Base-by-base conservation (phyloP, 2,113 vertebrate species). In the Morone chrysops region DNA sequence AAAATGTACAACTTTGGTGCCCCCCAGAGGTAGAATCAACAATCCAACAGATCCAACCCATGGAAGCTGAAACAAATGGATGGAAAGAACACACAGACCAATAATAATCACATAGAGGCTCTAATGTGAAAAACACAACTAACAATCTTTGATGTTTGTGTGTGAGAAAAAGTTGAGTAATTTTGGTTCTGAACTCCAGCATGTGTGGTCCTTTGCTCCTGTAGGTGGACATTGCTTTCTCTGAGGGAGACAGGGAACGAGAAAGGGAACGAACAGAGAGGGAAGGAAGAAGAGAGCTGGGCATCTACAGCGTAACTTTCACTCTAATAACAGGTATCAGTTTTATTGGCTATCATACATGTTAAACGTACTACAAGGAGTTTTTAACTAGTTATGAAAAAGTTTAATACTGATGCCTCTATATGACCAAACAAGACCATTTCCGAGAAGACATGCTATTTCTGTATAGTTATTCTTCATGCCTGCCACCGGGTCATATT, bases 271-370 rank as follows among this genome's bases (percentile, higher is more conserved):
- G 95, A 14, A 95, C 84, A 11, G 95, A 94, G 68, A 94, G 93
- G 9, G 96, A 97, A 70, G 94, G 95, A 17, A 92, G 93, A 43
- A 93, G 95, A 60, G 95, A 96, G 43, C 92, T 94, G 11, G 96
- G 97, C 70, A 95, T 97, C 89, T 97, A 96, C 86, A 97, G 97
- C 0, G 97, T 98, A 92, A 98, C 96, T 80, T 98, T 98, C 66
- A 97, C 96, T 0, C 94, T 97, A 67, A 95, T 97, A 90, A 96
- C 97, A 66, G 97, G 97, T 97, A 40, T 40, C 16, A 45, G 43
- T 12, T 69, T 54, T 53, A 63, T 9, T 36, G 31, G 25, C 31
- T 38, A 14, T 14, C 56, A 4, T 36, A 14, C 13, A 14, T 60
- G 6, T 31, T 31, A 31, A 31, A 31, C 31, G 31, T 31, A 31